Conservation (phyloP, 2,888 invertebrate species). For the Diogma glabrata region DNA sequence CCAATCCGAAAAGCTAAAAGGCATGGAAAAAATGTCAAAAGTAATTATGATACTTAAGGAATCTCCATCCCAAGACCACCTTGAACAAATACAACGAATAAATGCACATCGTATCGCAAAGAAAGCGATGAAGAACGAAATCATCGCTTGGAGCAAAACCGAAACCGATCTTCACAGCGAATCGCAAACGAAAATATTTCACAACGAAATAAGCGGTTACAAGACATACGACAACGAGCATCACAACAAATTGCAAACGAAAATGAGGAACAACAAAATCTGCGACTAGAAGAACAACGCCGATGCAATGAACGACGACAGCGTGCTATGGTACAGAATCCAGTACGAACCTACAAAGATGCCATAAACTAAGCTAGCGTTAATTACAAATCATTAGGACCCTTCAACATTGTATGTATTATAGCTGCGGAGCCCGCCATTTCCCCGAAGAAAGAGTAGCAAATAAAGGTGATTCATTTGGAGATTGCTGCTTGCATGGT, state of each 20-base stretch:
- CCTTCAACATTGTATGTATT: slow-evolving; percentile 3
- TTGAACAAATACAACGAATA: no score
- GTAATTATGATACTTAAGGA: no score
- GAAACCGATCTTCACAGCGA: background rate
- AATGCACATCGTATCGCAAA: background rate
- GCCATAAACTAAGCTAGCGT: background rate
- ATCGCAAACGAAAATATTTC: background rate
- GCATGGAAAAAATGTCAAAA: background rate
- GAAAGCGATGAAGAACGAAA: background rate
- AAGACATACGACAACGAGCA: no score
- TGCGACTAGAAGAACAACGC: slow-evolving; percentile 3
- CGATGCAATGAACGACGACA: background rate
- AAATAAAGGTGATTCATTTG: background rate
- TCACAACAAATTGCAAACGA: no score
- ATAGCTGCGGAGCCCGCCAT: background rate
- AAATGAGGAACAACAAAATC: no score
- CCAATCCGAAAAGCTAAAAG: background rate
- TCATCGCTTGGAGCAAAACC: background rate
- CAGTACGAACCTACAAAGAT: no score
- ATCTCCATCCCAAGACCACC: no score
- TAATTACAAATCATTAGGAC: background rate
- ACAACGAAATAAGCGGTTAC: background rate
- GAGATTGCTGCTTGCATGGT: no score
- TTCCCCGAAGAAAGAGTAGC: slow-evolving; percentile 1
- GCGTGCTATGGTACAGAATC: no score